Percentiles rank a stretch among this genome's conserved stretches.
Evolutionary conservation across 2,113 vertebrate species (phyloP).

Genomic region (Rhipidura dahli): DNA sequence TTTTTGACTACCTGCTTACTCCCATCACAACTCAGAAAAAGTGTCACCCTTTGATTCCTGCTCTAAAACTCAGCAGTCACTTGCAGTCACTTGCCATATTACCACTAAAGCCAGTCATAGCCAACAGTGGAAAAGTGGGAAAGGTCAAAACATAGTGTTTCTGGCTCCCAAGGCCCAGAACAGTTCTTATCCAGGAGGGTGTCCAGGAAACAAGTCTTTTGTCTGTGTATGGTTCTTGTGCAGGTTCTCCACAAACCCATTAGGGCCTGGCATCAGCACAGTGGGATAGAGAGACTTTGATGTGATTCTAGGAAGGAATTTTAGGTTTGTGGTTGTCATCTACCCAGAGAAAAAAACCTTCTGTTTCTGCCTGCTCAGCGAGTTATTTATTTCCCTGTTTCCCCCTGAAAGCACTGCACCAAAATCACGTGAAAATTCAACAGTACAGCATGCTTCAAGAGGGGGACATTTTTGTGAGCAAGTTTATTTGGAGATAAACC

Average conservation of each 20-base stretch:
- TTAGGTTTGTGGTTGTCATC: not conserved
- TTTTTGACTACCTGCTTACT: not conserved
- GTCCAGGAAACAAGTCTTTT: not conserved
- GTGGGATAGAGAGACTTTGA: not conserved
- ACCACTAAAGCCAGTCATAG: not conserved
- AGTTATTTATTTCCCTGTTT: not conserved
- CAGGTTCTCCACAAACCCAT: not conserved
- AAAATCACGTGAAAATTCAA: not conserved
- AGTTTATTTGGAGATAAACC: not conserved
- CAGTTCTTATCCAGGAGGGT: not conserved
- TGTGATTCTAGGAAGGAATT: not conserved
- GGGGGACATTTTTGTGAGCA: not conserved
- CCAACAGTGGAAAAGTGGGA: not conserved
- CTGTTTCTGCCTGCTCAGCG: not conserved
- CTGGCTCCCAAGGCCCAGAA: not conserved
- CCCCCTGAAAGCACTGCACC: not conserved
- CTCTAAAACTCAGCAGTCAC: not conserved
- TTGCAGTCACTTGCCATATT: not conserved
- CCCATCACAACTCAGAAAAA: not conserved
- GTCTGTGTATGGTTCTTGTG: not conserved
- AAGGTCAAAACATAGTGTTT: not conserved
- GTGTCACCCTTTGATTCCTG: not conserved
- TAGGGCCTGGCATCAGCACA: accelerated
- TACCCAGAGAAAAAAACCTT: accelerated
- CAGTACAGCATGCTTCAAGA: accelerated